Evolutionary conservation across 2,888 invertebrate species (phyloP), one percentile per base, ranked within the genome.

Genomic region (Gasteruption jaculator): DNA sequence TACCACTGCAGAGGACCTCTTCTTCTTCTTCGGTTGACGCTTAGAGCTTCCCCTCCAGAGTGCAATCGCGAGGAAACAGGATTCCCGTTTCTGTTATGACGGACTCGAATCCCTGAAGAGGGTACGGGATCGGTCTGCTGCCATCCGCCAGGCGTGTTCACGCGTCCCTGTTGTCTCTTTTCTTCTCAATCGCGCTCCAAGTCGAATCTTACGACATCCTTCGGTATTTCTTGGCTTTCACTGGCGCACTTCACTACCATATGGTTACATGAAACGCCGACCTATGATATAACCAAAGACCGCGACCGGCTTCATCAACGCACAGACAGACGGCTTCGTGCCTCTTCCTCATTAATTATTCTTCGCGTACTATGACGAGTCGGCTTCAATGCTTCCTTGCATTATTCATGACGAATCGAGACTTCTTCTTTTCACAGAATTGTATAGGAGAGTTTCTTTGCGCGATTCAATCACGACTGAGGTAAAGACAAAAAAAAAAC

Each of bases 151-250:
- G 38, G 40, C 37, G 19, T 18, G 14, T 29, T 36, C 26, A 26
- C 10, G 16, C 24, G 25, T 38, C 21, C 12, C 20, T 31, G 42
- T 41, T 51, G 34, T 46, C 22, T 43, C 52, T n/a, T n/a, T n/a
- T n/a, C n/a, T n/a, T n/a, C n/a, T n/a, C n/a, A n/a, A n/a, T n/a
- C n/a, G n/a, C n/a, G n/a, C n/a, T n/a, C n/a, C n/a, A n/a, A n/a
- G n/a, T n/a, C n/a, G n/a, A n/a, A n/a, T n/a, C n/a, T 57, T 58
- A 49, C 58, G 53, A 57, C 56, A 58, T 48, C 36, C 45, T 40
- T 41, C 42, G 37, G 52, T 49, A 58, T 54, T 61, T 52, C 53
- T 52, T 46, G 45, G 54, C 64, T 64, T 65, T 65, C 65, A 64
- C 64, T 54, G 56, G 49, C 53, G 52, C 45, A 36, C 36, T 27